phyloP scores from a whole-genome alignment of 2,888 invertebrate species.

The Dichetophora obliterata region DNA sequence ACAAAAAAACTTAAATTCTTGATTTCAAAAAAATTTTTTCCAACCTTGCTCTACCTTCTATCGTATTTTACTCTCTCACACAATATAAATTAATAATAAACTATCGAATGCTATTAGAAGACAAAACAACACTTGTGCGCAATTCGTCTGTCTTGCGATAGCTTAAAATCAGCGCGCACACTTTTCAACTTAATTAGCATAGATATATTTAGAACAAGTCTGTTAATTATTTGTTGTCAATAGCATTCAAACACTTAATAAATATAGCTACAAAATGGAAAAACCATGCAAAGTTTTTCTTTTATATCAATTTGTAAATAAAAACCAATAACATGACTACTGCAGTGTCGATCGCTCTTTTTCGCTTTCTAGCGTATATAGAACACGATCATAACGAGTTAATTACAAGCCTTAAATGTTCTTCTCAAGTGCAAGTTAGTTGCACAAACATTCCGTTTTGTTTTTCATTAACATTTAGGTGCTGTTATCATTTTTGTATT shows the following conservation, averaged over 20 bases:
- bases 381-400: no score
- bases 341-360: no score
- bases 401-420: no score
- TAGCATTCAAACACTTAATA: neutral
- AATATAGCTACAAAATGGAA: neutral
- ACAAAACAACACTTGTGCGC: neutral
- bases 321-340: slow-evolving; percentile 17
- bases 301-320: no score
- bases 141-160: neutral
- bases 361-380: no score
- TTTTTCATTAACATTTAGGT: neutral
- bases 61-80: no score
- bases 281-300: neutral
- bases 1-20: neutral
- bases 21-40: no score
- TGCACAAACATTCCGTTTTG: neutral
- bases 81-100: no score
- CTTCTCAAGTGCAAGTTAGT: no score
- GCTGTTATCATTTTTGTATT: neutral
- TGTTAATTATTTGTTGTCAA: slow-evolving; percentile 18
- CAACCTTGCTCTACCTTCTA: no score
- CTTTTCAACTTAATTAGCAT: slow-evolving; percentile 32
- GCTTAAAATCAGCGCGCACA: neutral
- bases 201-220: slow-evolving; percentile 35
- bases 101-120: neutral